Base-by-base conservation (phyloP, 2,888 invertebrate species). In the Terebella lapidaria region DNA sequence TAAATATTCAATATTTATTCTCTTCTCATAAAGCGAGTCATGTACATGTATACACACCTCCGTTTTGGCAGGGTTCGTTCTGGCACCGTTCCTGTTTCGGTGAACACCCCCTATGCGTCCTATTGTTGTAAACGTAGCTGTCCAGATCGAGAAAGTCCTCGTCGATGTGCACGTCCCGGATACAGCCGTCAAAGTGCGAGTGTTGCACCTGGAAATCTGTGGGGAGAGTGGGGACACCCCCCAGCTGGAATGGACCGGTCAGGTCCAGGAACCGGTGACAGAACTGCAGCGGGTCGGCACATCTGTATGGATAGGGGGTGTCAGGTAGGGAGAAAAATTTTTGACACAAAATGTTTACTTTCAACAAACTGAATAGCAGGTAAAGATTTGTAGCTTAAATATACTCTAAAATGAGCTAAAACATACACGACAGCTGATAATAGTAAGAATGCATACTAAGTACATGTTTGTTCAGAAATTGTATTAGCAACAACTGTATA, bases 241-340 rank as follows among this genome's bases (percentile, higher is more conserved):
- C 96, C 4, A 97, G 82, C 80, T 94, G 93, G 26, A 94, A 80
- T 15, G 94, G 94, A 0, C 93, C 77, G 0, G 95, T 95, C 42
- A 97, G 83, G 78, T 97, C 96, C 35, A 97, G 81, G 75, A 94
- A 93, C 60, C 94, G 79, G 67, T 83, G 83, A 70, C 85, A 85
- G 30, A 80, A 80, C 65, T 83, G 83, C 28, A 82, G 83, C 56
- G 81, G 76, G 62, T 81, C 78, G 49, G 77, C 72, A 73, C 84
- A 85, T 60, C 82, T 81, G 71, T n/a, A 22, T 10, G 24, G 10
- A 35, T 35, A 35, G n/a, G n/a, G n/a, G n/a, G n/a, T n/a, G n/a
- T n/a, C n/a, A n/a, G n/a, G n/a, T n/a, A n/a, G n/a, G n/a, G n/a
- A n/a, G n/a, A n/a, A n/a, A n/a, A n/a, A n/a, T n/a, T n/a, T n/a